Base-by-base conservation (phyloP, 2,113 vertebrate genomes). In the Mesoclemmys tuberculata region DNA sequence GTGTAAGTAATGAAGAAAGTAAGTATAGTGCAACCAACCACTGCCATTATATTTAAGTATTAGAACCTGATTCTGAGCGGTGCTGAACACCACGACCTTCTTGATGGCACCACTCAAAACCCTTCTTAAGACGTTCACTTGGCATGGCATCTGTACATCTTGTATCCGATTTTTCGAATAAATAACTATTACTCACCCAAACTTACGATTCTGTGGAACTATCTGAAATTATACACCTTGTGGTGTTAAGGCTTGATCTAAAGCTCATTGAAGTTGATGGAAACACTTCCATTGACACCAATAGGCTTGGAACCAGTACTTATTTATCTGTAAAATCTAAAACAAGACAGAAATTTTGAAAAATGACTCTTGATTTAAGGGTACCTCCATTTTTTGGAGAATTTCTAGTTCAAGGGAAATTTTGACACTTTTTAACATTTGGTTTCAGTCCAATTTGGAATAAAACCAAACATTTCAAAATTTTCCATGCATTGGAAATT, bases 121-220 rank as follows among this genome's bases (percentile, higher is more conserved):
- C 82, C 61, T 55, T 48, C 12, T 46, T 52, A 71, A 49, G 52
- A 5, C 54, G 0, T 1, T 5, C 5, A 3, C 21, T 27, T 48
- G 49, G 6, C 26, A 11, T 54, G 52, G 35, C 38, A 82, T 64
- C 38, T 51, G 13, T 4, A 56, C 22, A 3, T 54, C 19, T 81
- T 4, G 1, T 87, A 27, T 61, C 93, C 89, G 46, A 24, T 85
- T 84, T 61, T 85, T 71, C 21, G 71, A 84, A 84, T 68, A 29
- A 58, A 22, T 12, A n/a, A 24, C 6, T 0, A 0, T 68, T 46
- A 13, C 21, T 79, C 21, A 10, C 7, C 0, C 2, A 31, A 82
- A 54, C 12, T 56, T 35, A 56, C 27, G 38, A 71, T 31, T 61
- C 58, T 8, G 58, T 35, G 14, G 16, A 29, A 44, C 6, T 41